phyloP scores from a whole-genome alignment of 2,888 invertebrate species.

The Scaptomyza reducta region DNA sequence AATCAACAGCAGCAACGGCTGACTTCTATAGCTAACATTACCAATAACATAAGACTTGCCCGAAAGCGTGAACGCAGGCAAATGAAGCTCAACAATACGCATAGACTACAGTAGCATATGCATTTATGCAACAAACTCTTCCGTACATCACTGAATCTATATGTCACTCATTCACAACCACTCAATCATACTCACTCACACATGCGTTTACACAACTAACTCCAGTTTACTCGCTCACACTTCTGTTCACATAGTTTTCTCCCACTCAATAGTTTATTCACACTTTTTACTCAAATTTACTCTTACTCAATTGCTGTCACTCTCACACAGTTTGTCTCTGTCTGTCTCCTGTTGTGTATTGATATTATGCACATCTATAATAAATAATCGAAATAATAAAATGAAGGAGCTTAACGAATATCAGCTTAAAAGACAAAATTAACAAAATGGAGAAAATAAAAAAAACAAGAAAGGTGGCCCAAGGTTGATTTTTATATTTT shows the following conservation, averaged over 20 bases:
- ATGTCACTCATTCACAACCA: not conserved
- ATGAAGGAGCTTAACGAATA: slow-evolving; percentile 38
- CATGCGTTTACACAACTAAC: too few relatives aligned
- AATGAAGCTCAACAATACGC: not conserved
- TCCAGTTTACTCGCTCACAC: slow-evolving; percentile 1
- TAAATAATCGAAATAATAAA: slow-evolving; percentile 52
- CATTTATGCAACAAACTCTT: not conserved
- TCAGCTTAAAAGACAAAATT: slow-evolving; percentile 5
- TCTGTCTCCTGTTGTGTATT: slow-evolving; percentile 30
- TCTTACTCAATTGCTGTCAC: not conserved
- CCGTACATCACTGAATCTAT: not conserved
- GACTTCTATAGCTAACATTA: not conserved
- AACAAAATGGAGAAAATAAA: not conserved
- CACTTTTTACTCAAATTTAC: not conserved
- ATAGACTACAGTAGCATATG: not conserved
- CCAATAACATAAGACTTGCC: not conserved
- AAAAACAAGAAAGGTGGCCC: not conserved
- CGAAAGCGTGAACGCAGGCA: not conserved
- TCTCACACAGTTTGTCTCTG: not conserved
- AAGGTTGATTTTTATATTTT: slow-evolving; percentile 27
- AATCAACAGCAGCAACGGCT: not conserved
- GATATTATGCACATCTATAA: slow-evolving; percentile 51
- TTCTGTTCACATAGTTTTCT: not conserved
- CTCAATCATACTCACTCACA: not conserved
- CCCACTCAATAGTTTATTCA: not conserved